Evolutionary conservation across 2,888 invertebrate species (phyloP).

Genomic region (Eledone cirrhosa): DNA sequence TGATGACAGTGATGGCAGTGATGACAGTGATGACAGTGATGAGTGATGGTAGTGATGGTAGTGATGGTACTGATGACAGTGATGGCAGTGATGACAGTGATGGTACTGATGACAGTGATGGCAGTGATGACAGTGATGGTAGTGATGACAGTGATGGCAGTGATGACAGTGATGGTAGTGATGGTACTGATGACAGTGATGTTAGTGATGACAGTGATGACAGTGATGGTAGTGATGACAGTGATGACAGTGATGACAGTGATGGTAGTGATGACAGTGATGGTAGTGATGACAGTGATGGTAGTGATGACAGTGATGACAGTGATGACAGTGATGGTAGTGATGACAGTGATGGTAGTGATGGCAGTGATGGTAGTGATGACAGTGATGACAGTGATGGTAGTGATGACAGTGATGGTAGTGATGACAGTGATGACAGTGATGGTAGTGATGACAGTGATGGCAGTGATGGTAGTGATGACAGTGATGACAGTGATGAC

Average conservation of each 20-base stretch:
- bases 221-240: conserved; percentile 22
- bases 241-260: not conserved
- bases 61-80: conserved; percentile 31
- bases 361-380: not conserved
- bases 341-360: not conserved
- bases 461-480: conserved; percentile 16
- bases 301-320: conserved; percentile 8
- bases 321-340: not conserved
- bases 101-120: not conserved
- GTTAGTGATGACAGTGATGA: too few species aligned
- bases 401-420: not conserved
- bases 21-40: conserved; percentile 25
- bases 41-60: too few species aligned
- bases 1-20: not conserved
- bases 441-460: not conserved
- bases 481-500: conserved; percentile 14
- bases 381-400: conserved; percentile 10
- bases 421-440: conserved; percentile 7
- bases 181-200: too few species aligned
- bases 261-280: conserved; percentile 22
- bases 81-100: conserved; percentile 30
- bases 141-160: conserved; percentile 29
- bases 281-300: not conserved
- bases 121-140: conserved; percentile 26
- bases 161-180: conserved; percentile 28